Conservation (phyloP, 2,888 invertebrate genomes). For the Cynaeus angustus region DNA sequence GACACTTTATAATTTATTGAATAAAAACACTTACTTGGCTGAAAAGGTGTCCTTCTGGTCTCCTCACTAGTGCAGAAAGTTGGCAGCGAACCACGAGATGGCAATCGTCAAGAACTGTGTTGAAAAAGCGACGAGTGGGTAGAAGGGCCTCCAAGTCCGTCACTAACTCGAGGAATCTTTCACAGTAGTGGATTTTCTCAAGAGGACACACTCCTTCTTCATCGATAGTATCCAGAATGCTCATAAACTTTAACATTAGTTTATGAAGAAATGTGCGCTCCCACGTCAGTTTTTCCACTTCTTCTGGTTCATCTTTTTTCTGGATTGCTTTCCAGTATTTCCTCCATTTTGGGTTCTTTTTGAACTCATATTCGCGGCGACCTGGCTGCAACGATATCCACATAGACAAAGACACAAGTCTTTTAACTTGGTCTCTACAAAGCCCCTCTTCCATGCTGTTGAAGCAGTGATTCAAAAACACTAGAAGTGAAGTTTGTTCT, state of each 20-base stretch:
- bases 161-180: constrained; percentile 95
- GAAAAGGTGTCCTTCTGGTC: constrained; percentile 92
- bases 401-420: constrained; percentile 93
- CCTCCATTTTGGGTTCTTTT: constrained; percentile 89
- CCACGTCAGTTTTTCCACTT: constrained; percentile 83
- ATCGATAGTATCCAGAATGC: constrained; percentile 84
- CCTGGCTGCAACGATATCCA: constrained; percentile 92
- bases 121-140: constrained; percentile 97
- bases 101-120: constrained; percentile 95
- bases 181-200: constrained; percentile 85
- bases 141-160: constrained; percentile 96
- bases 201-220: constrained; percentile 76
- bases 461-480: constrained; percentile 97
- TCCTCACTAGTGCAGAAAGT: constrained; percentile 82
- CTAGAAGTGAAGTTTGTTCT: constrained; percentile 91
- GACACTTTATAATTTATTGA: constrained; percentile 21
- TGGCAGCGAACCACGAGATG: constrained; percentile 94
- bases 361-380: constrained; percentile 90
- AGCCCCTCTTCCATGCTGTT: constrained; percentile 97
- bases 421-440: constrained; percentile 91
- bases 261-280: constrained; percentile 90
- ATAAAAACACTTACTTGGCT: constrained; percentile 82
- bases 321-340: constrained; percentile 94
- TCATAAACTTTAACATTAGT: constrained; percentile 91
- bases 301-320: constrained; percentile 86